Evolutionary conservation across 2,797 vertebrate genomes (phyloP).

Genomic region (Sebastes hubbsi): DNA sequence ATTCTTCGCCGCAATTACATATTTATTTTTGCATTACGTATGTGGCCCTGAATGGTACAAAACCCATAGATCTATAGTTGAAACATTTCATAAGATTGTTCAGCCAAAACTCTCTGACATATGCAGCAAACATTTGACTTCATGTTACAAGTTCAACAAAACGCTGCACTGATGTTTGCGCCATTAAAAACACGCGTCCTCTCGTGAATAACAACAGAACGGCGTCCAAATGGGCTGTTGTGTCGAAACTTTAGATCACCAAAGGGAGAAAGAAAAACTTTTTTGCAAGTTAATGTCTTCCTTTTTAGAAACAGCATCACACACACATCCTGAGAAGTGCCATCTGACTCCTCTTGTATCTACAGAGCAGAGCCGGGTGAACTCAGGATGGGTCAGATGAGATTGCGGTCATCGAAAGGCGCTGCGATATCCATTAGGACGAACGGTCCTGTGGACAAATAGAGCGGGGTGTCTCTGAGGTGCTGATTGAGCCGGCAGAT

Average conservation of each 20-base stretch:
- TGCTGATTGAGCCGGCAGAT: slow-evolving; percentile 82
- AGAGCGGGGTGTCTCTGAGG: slow-evolving; percentile 74
- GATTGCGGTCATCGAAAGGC: slow-evolving; percentile 44
- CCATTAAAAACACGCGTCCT: slow-evolving; percentile 73
- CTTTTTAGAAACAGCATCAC: slow-evolving; percentile 45
- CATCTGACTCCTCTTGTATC: slow-evolving; percentile 56
- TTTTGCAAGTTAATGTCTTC: slow-evolving; percentile 60
- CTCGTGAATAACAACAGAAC: slow-evolving; percentile 57
- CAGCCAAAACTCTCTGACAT: slow-evolving; percentile 26
- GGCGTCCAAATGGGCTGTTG: slow-evolving; percentile 52
- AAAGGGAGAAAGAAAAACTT: slow-evolving; percentile 37
- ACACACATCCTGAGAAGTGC: slow-evolving; percentile 34
- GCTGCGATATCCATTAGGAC: slow-evolving; percentile 75
- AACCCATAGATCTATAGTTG: background rate
- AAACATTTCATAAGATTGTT: background rate
- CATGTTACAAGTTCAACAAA: slow-evolving; percentile 47
- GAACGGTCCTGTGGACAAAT: slow-evolving; percentile 61
- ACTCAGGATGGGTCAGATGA: slow-evolving; percentile 8
- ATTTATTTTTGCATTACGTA: slow-evolving; percentile 16
- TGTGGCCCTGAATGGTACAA: background rate
- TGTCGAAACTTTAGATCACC: slow-evolving; percentile 65
- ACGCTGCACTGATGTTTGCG: slow-evolving; percentile 62
- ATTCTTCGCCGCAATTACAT: slow-evolving; percentile 28
- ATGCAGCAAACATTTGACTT: slow-evolving; percentile 50
- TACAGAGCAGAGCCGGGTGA: slow-evolving; percentile 4